phyloP scores from a whole-genome alignment of 2,113 vertebrate species.

The Felis catus region DNA sequence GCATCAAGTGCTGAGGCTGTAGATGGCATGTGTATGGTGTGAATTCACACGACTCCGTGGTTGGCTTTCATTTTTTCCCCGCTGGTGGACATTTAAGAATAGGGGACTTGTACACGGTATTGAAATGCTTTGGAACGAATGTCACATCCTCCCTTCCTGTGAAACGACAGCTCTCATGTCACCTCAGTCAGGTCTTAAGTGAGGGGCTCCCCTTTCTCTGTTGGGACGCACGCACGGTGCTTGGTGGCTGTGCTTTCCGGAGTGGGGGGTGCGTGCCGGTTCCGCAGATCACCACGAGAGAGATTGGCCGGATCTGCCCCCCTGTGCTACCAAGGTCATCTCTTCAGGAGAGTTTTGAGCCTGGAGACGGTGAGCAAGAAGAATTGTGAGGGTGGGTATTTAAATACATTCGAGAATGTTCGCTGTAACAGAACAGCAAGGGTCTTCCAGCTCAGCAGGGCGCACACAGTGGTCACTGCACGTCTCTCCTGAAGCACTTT shows the following conservation, averaged over 20 bases:
- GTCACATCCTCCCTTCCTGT: neutral
- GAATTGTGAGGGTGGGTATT: neutral
- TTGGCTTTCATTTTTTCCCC: neutral
- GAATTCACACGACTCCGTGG: too few relatives aligned
- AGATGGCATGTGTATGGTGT: neutral
- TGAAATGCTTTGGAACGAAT: neutral
- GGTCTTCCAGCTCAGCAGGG: neutral
- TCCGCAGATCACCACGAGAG: too few relatives aligned
- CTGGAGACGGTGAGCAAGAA: neutral
- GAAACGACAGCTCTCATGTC: neutral
- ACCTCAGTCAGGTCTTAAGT: neutral
- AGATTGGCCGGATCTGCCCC: too few relatives aligned
- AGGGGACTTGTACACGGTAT: neutral
- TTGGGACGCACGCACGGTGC: neutral
- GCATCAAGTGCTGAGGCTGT: neutral
- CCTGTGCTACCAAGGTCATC: too few relatives aligned
- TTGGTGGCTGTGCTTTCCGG: neutral
- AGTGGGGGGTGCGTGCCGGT: too few relatives aligned
- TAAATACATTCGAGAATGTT: neutral
- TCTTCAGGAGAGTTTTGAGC: too few relatives aligned
- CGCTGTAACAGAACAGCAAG: neutral
- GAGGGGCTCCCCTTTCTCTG: neutral
- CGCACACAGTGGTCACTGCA: too few relatives aligned
- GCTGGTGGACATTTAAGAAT: neutral
- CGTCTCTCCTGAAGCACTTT: neutral